Evolutionary conservation across 1,140 invertebrate genomes (phyloP).

Genomic region (Penaeus vannamei): DNA sequence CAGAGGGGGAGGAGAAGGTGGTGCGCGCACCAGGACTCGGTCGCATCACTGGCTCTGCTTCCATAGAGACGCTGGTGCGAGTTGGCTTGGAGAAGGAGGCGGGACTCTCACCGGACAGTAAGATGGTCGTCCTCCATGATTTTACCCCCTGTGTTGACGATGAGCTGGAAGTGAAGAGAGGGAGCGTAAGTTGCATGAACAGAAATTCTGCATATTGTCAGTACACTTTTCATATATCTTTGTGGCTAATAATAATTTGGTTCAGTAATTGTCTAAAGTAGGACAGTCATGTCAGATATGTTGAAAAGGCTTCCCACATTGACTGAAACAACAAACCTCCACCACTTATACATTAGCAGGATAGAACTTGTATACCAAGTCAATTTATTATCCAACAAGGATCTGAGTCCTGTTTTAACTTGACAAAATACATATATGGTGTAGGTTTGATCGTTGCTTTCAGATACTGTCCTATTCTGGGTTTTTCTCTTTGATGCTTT

Average conservation of each 20-base stretch:
- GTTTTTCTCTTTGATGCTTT: no score
- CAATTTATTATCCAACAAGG: no score
- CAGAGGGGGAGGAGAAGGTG: slow-evolving; percentile 83
- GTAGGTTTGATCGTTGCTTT: no score
- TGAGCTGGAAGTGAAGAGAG: slow-evolving; percentile 86
- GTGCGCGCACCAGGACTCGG: slow-evolving; percentile 81
- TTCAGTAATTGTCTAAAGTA: background rate
- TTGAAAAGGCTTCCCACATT: background rate
- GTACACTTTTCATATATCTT: no score
- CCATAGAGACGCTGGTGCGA: slow-evolving; percentile 93
- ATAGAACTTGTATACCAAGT: no score
- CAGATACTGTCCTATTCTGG: no score
- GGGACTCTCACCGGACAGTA: slow-evolving; percentile 87
- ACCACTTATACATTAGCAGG: no score
- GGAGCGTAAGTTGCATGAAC: slow-evolving; percentile 74
- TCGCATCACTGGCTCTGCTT: slow-evolving; percentile 93
- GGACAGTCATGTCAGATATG: no score
- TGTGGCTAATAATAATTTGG: slow-evolving; percentile 64
- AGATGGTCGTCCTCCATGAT: slow-evolving; percentile 95
- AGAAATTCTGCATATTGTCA: slow-evolving; percentile 7
- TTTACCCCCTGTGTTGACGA: slow-evolving; percentile 96
- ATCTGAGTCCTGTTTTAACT: no score
- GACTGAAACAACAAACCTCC: background rate
- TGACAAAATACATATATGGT: no score
- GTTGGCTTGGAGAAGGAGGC: slow-evolving; percentile 90